Percentiles rank a stretch among this genome's conserved stretches.
Conservation (phyloP, 2,888 invertebrate genomes). For the Drosophila antonietae region DNA sequence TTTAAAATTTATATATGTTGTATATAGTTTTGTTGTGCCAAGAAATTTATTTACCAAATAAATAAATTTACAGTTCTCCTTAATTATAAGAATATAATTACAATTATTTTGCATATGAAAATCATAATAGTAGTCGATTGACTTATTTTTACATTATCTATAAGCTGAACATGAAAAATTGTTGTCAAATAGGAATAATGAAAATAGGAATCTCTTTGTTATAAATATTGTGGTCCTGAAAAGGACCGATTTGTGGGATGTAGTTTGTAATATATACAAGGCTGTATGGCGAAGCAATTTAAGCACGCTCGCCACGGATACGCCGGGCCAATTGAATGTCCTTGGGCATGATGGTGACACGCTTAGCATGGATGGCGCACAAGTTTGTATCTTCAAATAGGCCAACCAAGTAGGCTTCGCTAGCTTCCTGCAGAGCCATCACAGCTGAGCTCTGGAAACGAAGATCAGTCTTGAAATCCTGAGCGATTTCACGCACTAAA, state of each 20-base stretch:
- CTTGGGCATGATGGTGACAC: constrained; percentile 98
- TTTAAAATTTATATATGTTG: too few species aligned
- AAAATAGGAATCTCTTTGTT: constrained; percentile 23
- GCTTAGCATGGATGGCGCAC: constrained; percentile 82
- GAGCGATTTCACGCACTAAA: constrained; percentile 18
- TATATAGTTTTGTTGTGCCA: neutral
- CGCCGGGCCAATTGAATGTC: too few species aligned
- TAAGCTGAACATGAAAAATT: too few species aligned
- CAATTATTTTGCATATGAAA: constrained; percentile 5
- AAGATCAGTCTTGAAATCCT: constrained; percentile 20
- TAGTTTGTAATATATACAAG: too few species aligned
- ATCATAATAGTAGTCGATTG: constrained; percentile 30
- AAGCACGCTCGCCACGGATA: too few species aligned
- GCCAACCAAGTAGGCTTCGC: constrained; percentile 24
- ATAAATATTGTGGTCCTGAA: constrained; percentile 6
- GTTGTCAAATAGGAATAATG: too few species aligned
- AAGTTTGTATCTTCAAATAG: constrained; percentile 28
- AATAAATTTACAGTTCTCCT: too few species aligned
- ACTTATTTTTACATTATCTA: too few species aligned
- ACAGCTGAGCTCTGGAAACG: constrained; percentile 26
- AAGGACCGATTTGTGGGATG: too few species aligned
- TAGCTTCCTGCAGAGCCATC: constrained; percentile 30
- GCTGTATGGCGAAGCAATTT: too few species aligned
- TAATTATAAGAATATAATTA: too few species aligned
- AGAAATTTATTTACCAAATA: neutral